phyloP scores from a whole-genome alignment of 2,113 vertebrate genomes.

The Trichechus manatus region DNA sequence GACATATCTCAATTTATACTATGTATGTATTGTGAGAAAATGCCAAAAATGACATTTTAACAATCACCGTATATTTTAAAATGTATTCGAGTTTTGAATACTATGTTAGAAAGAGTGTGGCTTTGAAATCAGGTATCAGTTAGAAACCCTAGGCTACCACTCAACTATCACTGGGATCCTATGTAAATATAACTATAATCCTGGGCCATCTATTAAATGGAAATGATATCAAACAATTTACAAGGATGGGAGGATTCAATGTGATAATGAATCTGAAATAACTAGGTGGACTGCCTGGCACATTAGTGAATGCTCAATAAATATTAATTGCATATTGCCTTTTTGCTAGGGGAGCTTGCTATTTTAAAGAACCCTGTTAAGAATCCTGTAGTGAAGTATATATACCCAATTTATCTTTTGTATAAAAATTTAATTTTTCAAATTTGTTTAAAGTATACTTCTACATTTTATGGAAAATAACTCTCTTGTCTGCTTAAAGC shows the following conservation, averaged over 20 bases:
- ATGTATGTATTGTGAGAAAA: neutral
- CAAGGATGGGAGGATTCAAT: neutral
- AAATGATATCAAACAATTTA: too few relatives aligned
- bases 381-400: slow-evolving; percentile 23
- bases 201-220: neutral
- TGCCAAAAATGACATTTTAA: slow-evolving; percentile 5
- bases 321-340: neutral
- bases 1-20: neutral
- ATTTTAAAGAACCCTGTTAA: slow-evolving; percentile 30
- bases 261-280: slow-evolving; percentile 14
- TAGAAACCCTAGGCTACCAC: neutral
- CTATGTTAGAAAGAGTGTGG: neutral
- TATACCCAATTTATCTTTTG: slow-evolving; percentile 6
- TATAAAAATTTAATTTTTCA: slow-evolving; percentile 24
- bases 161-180: neutral
- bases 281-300: neutral
- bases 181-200: neutral
- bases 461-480: slow-evolving; percentile 8
- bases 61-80: slow-evolving; percentile 1
- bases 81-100: neutral
- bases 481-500: neutral
- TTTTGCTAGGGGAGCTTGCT: neutral
- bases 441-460: slow-evolving; percentile 1
- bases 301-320: neutral
- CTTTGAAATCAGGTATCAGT: neutral